Evolutionary conservation across 1,140 invertebrate species (phyloP).

Genomic region (Monochamus saltuarius): DNA sequence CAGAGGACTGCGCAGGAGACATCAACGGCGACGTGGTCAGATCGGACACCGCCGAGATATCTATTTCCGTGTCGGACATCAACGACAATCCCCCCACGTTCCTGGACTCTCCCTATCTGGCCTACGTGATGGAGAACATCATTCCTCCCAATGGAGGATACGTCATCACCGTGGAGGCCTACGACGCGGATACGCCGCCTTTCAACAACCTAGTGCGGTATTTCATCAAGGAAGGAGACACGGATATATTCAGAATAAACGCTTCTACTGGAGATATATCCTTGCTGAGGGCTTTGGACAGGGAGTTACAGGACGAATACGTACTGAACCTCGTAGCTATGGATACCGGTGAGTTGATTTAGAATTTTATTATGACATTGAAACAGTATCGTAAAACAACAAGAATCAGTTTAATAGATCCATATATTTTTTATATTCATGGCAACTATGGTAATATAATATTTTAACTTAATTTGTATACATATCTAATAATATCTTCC

Average conservation of each 20-base stretch:
- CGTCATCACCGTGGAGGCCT: slow-evolving; percentile 78
- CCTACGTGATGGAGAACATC: slow-evolving; percentile 90
- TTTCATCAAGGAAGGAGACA: slow-evolving; percentile 89
- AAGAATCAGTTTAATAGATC: too few species aligned
- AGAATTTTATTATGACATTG: too few species aligned
- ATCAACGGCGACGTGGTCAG: slow-evolving; percentile 57
- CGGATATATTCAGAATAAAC: slow-evolving; percentile 85
- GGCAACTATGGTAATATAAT: too few species aligned
- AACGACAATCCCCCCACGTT: slow-evolving; percentile 95
- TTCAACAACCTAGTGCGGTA: slow-evolving; percentile 88
- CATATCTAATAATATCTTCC: too few species aligned
- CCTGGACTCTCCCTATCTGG: slow-evolving; percentile 85
- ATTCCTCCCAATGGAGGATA: slow-evolving; percentile 75
- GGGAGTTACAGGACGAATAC: slow-evolving; percentile 80
- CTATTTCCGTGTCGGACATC: slow-evolving; percentile 79
- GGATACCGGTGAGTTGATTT: slow-evolving; percentile 82
- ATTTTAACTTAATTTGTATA: too few species aligned
- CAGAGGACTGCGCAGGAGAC: slow-evolving; percentile 82
- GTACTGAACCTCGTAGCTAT: slow-evolving; percentile 83
- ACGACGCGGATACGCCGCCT: slow-evolving; percentile 87
- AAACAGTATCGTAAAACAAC: too few species aligned
- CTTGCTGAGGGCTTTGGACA: slow-evolving; percentile 76
- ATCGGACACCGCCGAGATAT: slow-evolving; percentile 72
- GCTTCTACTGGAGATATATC: slow-evolving; percentile 85
- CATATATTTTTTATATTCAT: too few species aligned